Conservation (phyloP, 2,113 vertebrate genomes). For the Cebus imitator region DNA sequence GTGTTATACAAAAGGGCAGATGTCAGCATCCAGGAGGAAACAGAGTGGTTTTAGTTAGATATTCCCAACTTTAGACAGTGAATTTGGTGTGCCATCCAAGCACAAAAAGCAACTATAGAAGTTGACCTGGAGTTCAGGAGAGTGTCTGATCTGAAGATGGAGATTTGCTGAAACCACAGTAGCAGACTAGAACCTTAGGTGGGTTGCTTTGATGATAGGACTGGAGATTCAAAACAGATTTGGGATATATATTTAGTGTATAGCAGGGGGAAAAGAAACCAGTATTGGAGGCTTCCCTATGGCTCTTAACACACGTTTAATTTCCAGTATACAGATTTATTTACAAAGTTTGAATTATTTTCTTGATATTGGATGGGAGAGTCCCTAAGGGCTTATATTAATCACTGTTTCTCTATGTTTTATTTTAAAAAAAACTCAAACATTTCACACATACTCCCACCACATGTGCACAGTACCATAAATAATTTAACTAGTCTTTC, state of each 20-base stretch:
- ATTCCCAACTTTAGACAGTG: background rate
- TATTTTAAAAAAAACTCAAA: background rate
- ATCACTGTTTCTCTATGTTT: background rate
- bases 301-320: background rate
- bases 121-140: background rate
- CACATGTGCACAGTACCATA: background rate
- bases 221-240: background rate
- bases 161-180: background rate
- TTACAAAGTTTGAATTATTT: background rate
- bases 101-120: background rate
- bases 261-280: background rate
- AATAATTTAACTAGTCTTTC: conserved; percentile 11
- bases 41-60: background rate
- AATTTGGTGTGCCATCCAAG: background rate
- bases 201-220: background rate
- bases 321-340: background rate
- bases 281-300: background rate
- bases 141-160: background rate
- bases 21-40: background rate
- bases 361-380: background rate
- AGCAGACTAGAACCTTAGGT: background rate
- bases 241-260: background rate
- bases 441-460: background rate
- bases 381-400: background rate
- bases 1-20: background rate